phyloP scores from a whole-genome alignment of 2,113 vertebrate genomes.

The Myrmecobius fasciatus region DNA sequence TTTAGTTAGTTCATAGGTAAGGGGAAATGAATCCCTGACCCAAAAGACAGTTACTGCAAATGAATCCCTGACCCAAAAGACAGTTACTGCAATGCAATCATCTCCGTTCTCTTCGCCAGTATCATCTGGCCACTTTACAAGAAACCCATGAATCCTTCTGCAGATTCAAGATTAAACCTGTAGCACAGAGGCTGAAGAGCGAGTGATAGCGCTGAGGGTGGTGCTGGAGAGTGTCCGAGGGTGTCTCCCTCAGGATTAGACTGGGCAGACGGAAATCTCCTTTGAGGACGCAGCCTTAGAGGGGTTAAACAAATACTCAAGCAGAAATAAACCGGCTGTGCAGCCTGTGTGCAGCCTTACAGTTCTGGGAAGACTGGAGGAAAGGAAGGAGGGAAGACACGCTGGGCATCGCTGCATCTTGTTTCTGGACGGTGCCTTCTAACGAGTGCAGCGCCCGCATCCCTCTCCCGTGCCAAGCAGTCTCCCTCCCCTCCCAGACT shows the following conservation, averaged over 20 bases:
- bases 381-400: neutral
- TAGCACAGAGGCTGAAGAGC: neutral
- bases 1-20: neutral
- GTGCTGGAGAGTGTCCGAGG: neutral
- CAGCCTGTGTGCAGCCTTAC: neutral
- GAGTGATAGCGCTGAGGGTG: constrained; percentile 32
- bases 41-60: neutral
- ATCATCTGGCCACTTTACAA: neutral
- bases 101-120: neutral
- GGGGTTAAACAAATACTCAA: constrained; percentile 81
- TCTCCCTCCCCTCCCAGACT: constrained; percentile 47
- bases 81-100: neutral
- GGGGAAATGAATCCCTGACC: neutral
- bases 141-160: neutral
- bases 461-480: neutral
- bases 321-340: constrained; percentile 72
- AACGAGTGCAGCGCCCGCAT: neutral
- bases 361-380: neutral
- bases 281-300: constrained; percentile 34
- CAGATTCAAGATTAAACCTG: neutral
- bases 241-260: constrained; percentile 45
- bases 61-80: neutral
- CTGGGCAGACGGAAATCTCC: constrained; percentile 63
- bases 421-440: constrained; percentile 3
- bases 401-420: neutral